Evolutionary conservation across 2,888 invertebrate genomes (phyloP), one percentile per base, ranked within the genome.

Genomic region (Philereme vetulata): DNA sequence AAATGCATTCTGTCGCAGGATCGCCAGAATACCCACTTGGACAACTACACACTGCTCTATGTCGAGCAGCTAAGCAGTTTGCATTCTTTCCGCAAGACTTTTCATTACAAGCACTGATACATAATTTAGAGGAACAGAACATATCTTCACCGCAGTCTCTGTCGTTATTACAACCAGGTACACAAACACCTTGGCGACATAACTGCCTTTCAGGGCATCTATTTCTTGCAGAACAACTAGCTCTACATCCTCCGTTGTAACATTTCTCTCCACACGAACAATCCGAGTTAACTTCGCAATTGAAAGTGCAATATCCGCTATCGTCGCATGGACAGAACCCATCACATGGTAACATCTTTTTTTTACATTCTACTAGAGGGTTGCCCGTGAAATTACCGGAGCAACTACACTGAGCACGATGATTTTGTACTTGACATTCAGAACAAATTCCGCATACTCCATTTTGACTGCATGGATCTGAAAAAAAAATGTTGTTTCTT

Each of bases 231-330:
- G 95, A 94, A 77, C 97, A 97, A 74, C 94, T 93, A 51, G 95
- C 92, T 68, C 96, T 93, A 80, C 97, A 97, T 72, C 95, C 95
- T 43, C 95, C 95, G 10, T 93, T 88, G 0, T 93, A 90, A 80
- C 98, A 98, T 65, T 94, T 93, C 85, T 97, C 97, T 40, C 97
- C 97, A 74, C 97, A 97, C 8, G 94, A 91, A 76, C 98, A 98
- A 49, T 97, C 95, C 4, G 92, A 90, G 58, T 94, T 93, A 5
- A 87, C 82, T 49, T 92, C 85, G 76, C 98, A 98, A 36, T 93
- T 91, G 55, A 94, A 93, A 1, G 95, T 94, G 72, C 97, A 97
- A 76, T 96, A 97, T 35, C 96, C 97, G 57, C 95, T 94, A 70
- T 96, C 95, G 75, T 97, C 97, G 74, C 97, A 97, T 60, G 96